A percentile compares a stretch with the other conserved stretches of the same genome.
These are phyloP conservation scores for Drosophila virilis DNA, from an alignment of 1,140 invertebrate genomes.

Conservation along the genomic window DNA sequence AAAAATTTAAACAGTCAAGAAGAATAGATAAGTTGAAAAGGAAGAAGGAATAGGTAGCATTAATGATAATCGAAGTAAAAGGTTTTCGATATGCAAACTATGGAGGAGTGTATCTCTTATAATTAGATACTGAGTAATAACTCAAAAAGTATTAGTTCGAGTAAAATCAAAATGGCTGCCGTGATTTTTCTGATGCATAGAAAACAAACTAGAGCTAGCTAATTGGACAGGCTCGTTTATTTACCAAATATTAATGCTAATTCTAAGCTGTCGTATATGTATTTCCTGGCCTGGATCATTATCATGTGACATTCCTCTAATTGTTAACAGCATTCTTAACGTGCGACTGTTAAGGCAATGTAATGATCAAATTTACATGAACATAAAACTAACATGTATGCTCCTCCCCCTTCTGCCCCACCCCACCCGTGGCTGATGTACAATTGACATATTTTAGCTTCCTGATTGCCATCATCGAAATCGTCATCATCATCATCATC, in stretches of 20 bases:
- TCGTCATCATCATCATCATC: slow-evolving; percentile 26
- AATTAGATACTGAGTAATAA: no score
- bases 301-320: slow-evolving; percentile 5
- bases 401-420: neutral
- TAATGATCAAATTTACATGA: slow-evolving; percentile 32
- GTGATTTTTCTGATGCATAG: neutral
- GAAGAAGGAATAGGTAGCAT: no score
- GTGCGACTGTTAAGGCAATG: slow-evolving; percentile 13
- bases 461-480: slow-evolving; percentile 34
- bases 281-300: slow-evolving; percentile 20
- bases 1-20: no score
- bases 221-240: neutral
- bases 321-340: slow-evolving; percentile 20
- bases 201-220: neutral
- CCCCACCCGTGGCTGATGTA: neutral
- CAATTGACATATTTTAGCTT: slow-evolving; percentile 47
- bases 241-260: slow-evolving; percentile 15
- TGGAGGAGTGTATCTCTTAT: no score
- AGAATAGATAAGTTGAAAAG: no score
- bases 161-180: no score
- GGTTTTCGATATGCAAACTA: no score
- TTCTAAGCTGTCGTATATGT: neutral
- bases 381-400: slow-evolving; percentile 9
- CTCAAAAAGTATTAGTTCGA: no score
- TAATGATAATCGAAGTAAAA: no score